Percentiles rank a stretch among this genome's conserved stretches.
These are phyloP conservation scores for Linepithema humile DNA, from an alignment of 1,140 invertebrate genomes.

Conservation along the genomic window DNA sequence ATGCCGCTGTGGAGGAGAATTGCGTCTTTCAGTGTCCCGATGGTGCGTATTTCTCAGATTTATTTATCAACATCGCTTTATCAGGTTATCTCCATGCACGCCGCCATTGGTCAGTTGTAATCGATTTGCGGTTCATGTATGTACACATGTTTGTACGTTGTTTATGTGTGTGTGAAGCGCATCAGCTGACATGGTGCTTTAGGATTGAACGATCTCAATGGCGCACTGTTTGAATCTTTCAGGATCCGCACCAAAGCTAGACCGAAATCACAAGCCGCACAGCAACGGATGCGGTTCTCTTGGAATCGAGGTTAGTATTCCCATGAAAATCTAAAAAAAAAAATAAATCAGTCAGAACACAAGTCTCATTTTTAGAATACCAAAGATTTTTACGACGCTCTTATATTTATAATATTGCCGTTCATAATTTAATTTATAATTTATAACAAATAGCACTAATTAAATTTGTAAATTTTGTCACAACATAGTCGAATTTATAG, in stretches of 20 bases:
- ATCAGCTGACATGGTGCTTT: background rate
- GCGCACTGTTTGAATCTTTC: constrained; percentile 71
- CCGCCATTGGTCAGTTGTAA: constrained; percentile 8
- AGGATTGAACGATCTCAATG: background rate
- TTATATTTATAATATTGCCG: background rate
- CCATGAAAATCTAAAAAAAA: background rate
- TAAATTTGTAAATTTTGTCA: constrained; percentile 7
- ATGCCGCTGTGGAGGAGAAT: constrained; percentile 93
- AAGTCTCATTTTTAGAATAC: background rate
- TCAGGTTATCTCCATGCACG: background rate
- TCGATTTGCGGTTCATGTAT: background rate
- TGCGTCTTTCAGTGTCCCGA: constrained; percentile 91
- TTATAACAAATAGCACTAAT: too few relatives aligned
- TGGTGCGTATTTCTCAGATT: constrained; percentile 83
- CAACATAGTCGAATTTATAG: background rate
- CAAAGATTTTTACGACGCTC: background rate
- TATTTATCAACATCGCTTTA: background rate
- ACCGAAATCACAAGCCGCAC: constrained; percentile 89
- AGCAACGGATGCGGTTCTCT: constrained; percentile 94
- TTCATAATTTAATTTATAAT: background rate
- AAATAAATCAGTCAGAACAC: background rate
- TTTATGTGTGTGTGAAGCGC: too few relatives aligned
- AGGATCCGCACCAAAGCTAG: constrained; percentile 88
- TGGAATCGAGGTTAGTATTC: constrained; percentile 80
- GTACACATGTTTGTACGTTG: too few relatives aligned